Base-by-base conservation (phyloP, 1,140 invertebrate species). In the Dufourea novaeangliae region DNA sequence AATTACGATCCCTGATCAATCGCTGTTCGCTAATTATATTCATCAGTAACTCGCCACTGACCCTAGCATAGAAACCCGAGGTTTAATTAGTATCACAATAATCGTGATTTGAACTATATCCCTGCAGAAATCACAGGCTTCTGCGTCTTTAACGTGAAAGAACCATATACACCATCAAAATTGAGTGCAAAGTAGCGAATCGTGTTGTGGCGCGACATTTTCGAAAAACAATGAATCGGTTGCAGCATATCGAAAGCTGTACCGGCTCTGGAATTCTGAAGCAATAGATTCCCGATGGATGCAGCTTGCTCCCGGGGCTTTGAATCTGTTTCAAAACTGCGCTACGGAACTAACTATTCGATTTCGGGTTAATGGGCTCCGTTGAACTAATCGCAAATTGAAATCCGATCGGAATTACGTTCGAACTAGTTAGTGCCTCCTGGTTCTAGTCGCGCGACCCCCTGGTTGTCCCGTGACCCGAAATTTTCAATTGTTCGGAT, bases 331-430 rank as follows among this genome's bases (percentile, higher is more conserved):
- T 50, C 27, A n/a, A 11, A 39, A 73, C n/a, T 44, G n/a, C 14
- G 54, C 14, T 2, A 14, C 22, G 37, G 50, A 44, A 44, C 20
- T 44, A 75, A 44, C 54, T 67, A 29, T 67, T 67, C 62, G 27
- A 57, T 17, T 74, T 44, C n/a, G n/a, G 44, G 27, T 44, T 57
- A 25, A 27, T 25, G 8, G 5, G 12, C 11, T 39, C 2, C 11
- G 10, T n/a, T 32, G 52, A 67, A 75, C 29, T 56, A 63, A 14
- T 67, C 63, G 27, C 27, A 57, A 57, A 75, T 67, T 75, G 52
- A 75, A 75, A 67, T 67, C 27, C 63, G 39, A 67, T 75, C 37
- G 29, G n/a, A 56, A 57, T 67, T 67, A 11, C 46, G 71, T 57
- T 44, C 50, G 14, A 56, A 20, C 37, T 74, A 67, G 46, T 67